These are phyloP conservation scores for Eupeodes latifasciatus DNA, from an alignment of 2,888 invertebrate genomes.

Conservation along the genomic window DNA sequence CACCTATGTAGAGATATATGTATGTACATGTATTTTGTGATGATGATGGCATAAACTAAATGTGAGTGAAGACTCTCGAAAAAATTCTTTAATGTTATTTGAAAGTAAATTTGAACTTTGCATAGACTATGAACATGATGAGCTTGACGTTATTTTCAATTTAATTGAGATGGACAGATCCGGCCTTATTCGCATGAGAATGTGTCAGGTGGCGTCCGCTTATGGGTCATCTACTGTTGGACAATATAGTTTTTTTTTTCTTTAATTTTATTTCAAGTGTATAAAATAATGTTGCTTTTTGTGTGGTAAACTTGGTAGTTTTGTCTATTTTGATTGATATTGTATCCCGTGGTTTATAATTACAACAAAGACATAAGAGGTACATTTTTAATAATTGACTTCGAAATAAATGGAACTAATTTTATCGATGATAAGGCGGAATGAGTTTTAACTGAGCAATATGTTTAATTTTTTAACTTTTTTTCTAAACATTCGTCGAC, in stretches of 20 bases:
- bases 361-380: neutral
- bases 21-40: neutral
- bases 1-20: neutral
- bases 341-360: neutral
- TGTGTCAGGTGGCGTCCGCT: conserved; percentile 73
- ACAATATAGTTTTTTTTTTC: conserved; percentile 11
- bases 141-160: conserved; percentile 55
- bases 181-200: conserved; percentile 72
- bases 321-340: conserved; percentile 6
- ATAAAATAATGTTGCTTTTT: neutral
- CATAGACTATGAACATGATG: conserved; percentile 11
- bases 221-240: conserved; percentile 47
- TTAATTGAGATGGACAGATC: conserved; percentile 76
- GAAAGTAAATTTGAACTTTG: conserved; percentile 52
- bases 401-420: too few species aligned
- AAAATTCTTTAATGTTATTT: conserved; percentile 44
- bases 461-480: too few species aligned
- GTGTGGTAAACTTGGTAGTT: neutral
- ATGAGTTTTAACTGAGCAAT: neutral
- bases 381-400: conserved; percentile 5
- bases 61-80: conserved; percentile 43
- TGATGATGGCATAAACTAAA: conserved; percentile 8
- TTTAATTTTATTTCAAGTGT: neutral
- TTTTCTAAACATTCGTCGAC: too few species aligned
- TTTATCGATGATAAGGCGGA: neutral